Evolutionary conservation across 2,113 vertebrate species (phyloP), one percentile per base, ranked within the genome.

Genomic region (Malaclemys terrapin): DNA sequence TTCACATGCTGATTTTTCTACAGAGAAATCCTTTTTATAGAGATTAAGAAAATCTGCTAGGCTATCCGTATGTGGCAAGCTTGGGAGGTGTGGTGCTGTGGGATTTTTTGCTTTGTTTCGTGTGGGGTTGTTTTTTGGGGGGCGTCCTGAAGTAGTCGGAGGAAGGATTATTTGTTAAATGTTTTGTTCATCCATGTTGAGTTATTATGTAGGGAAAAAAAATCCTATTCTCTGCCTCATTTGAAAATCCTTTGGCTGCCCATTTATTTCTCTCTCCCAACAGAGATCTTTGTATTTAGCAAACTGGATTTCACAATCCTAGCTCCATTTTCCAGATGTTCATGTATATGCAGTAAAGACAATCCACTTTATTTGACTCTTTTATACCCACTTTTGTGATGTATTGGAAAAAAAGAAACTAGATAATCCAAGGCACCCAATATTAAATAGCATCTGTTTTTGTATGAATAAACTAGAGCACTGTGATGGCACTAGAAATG

Each of bases 291-390:
- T 96, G 92, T 47, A 95, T 54, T 52, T 87, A 31, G 54, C 57
- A 91, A 52, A 92, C 81, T 85, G 54, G 35, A 81, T 97, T 97
- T 96, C 92, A 85, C 92, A 95, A 56, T 96, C 89, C 53, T 8
- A 6, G 80, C 91, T 95, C 81, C 47, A 81, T 93, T 94, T 91
- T 91, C 87, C 96, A 97, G 93, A 92, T 82, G n/a, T 93, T 85
- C 0, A 1, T 72, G 35, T 85, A 0, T 59, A 16, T 25, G 42
- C 42, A 78, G 75, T 14, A 78, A 45, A 47, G 75, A 78, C 45
- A 27, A 16, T 47, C 24, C 25, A 47, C n/a, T 78, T 78, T 45
- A 27, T 42, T 38, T 42, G 20, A 35, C 3, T 24, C 20, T 87
- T 92, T 87, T 38, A 9, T 69, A 69, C 57, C n/a, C 72, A 47